Percentiles rank a stretch among this genome's conserved stretches.
These are phyloP conservation scores for Carassius carassius DNA, from an alignment of 2,113 vertebrate species.

Conservation along the genomic window DNA sequence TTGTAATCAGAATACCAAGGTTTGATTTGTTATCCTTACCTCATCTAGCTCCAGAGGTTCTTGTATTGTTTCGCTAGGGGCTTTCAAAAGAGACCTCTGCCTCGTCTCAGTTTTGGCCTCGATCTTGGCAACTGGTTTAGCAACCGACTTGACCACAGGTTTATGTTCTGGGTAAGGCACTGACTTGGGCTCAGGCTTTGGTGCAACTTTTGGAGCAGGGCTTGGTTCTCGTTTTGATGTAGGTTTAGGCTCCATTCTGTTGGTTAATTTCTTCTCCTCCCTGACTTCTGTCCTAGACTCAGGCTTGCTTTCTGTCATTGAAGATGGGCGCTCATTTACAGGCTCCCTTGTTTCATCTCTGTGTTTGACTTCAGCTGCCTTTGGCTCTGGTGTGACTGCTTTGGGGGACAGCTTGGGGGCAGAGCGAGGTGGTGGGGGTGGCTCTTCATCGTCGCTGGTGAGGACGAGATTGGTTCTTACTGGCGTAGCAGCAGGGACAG, in stretches of 20 bases:
- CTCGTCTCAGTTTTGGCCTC: conserved; percentile 69
- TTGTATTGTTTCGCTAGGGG: conserved; percentile 33
- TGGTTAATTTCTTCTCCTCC: conserved; percentile 61
- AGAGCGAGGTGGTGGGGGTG: conserved; percentile 35
- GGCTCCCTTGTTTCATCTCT: conserved; percentile 52
- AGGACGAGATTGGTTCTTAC: conserved; percentile 79
- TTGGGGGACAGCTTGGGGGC: conserved; percentile 63
- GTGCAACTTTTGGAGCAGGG: conserved; percentile 66
- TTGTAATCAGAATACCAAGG: background rate
- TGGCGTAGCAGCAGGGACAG: conserved; percentile 69
- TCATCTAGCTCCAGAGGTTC: conserved; percentile 67
- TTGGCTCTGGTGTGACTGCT: conserved; percentile 72
- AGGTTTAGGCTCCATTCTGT: conserved; percentile 66
- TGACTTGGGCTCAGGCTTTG: conserved; percentile 54
- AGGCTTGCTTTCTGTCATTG: conserved; percentile 59
- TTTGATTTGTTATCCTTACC: conserved; percentile 40
- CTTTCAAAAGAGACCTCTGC: conserved; percentile 60
- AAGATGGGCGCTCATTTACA: conserved; percentile 52
- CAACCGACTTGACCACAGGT: conserved; percentile 64
- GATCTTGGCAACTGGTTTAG: conserved; percentile 67
- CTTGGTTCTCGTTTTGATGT: conserved; percentile 65
- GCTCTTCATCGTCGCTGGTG: conserved; percentile 79
- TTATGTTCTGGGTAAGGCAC: conserved; percentile 72
- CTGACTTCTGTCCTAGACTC: conserved; percentile 59
- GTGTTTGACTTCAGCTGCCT: conserved; percentile 58